These are phyloP conservation scores for Euborellia annulipes DNA, from an alignment of 1,140 invertebrate species.

Conservation along the genomic window DNA sequence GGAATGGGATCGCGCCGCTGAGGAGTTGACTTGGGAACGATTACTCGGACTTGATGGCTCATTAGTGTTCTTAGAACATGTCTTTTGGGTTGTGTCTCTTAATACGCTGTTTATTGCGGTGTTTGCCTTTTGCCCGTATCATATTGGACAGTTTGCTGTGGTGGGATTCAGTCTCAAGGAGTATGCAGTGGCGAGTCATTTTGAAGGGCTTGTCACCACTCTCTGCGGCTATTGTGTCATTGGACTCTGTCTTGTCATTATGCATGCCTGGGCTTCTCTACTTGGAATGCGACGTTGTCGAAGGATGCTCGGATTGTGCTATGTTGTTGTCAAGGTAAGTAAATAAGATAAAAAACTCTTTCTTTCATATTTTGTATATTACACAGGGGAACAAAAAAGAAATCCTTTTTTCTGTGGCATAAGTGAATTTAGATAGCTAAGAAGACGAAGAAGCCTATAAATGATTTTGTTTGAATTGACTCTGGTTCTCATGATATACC, in stretches of 20 bases:
- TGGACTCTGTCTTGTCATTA: slow-evolving; percentile 61
- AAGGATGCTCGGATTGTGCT: slow-evolving; percentile 80
- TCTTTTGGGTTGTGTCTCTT: slow-evolving; percentile 96
- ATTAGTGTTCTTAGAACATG: slow-evolving; percentile 92
- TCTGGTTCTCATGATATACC: too few species aligned
- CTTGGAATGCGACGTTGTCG: slow-evolving; percentile 65
- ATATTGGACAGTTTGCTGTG: slow-evolving; percentile 78
- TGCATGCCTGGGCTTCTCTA: slow-evolving; percentile 63
- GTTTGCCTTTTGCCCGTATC: slow-evolving; percentile 90
- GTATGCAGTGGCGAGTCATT: slow-evolving; percentile 61
- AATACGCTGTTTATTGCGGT: slow-evolving; percentile 93
- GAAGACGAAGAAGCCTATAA: background rate
- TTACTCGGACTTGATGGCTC: slow-evolving; percentile 92
- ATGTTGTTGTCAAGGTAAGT: slow-evolving; percentile 91
- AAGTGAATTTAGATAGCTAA: background rate
- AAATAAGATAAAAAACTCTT: background rate
- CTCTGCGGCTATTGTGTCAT: slow-evolving; percentile 86
- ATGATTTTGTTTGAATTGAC: too few species aligned
- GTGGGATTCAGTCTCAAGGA: slow-evolving; percentile 58
- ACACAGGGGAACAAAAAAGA: too few species aligned
- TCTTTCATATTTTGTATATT: too few species aligned
- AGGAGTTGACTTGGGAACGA: slow-evolving; percentile 96
- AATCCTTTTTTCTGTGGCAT: too few species aligned
- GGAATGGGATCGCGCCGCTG: slow-evolving; percentile 93
- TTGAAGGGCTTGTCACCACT: slow-evolving; percentile 85